Evolutionary conservation across 2,888 invertebrate species (phyloP), one percentile per base, ranked within the genome.

Genomic region (Drosophila colorata): DNA sequence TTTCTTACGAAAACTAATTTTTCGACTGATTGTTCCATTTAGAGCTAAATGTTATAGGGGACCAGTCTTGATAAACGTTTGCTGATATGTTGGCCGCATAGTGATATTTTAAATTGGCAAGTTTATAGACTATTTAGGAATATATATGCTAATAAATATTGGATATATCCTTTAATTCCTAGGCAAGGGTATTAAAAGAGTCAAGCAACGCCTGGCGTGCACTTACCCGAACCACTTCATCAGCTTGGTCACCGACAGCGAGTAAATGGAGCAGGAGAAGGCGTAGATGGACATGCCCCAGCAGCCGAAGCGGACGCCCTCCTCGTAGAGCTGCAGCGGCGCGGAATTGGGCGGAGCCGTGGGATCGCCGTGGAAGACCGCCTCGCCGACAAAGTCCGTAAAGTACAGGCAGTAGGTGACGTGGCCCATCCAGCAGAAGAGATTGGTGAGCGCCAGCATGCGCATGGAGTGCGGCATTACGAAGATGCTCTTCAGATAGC

Each of bases 321-420:
- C 86, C 35, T 92, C 90, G 60, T 92, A 93, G 0, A 90, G 76
- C 14, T 80, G 43, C 9, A 87, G 78, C 1, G 67, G 69, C 2
- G 75, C 66, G 0, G 91, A 85, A 14, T 82, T 75, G 4, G 84
- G 80, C 0, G 84, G 49, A 0, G 92, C 92, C 78, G 58, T 66
- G 8, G 85, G 85, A 66, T 80, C 66, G 1, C 85, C 85, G 14
- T 77, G 70, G 44, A 79, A 85, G 5, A 85, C 85, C 1, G 93
- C 93, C 89, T 95, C 94, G 0, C 95, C 95, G 1, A 95, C 95
- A 89, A 95, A 95, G 90, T 95, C 94, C 0, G 95, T 95, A 84
- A 95, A 95, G 87, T 94, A 95, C 9, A 95, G 91, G 1, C 94
- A 94, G 80, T 95, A 95, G 77, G 94, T 94, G n/a, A 95, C 93